These are phyloP conservation scores for Callorhinus ursinus DNA, from an alignment of 2,113 vertebrate species.

Conservation along the genomic window DNA sequence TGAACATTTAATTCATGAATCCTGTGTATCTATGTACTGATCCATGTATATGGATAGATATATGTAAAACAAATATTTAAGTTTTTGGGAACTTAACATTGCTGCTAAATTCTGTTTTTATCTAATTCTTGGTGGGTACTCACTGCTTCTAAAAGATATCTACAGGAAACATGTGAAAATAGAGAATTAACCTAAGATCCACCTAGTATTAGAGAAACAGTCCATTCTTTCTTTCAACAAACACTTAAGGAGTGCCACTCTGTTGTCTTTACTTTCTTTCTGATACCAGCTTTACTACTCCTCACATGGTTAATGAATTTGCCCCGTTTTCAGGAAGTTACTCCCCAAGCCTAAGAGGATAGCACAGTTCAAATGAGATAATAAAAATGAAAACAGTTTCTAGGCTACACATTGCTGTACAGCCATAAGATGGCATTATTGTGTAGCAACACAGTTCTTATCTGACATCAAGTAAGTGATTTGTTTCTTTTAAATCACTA, in stretches of 20 bases:
- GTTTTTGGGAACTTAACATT: not conserved
- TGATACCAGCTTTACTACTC: not conserved
- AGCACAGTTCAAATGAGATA: not conserved
- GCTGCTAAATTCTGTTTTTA: not conserved
- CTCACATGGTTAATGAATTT: not conserved
- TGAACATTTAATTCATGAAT: not conserved
- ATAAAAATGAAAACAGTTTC: constrained; percentile 28
- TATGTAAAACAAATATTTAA: not conserved
- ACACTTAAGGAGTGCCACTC: not conserved
- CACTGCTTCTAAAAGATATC: not conserved
- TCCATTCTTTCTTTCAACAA: not conserved
- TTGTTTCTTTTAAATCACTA: not conserved
- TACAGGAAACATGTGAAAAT: not conserved
- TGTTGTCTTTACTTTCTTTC: not conserved
- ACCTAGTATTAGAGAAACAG: not conserved
- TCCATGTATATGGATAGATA: not conserved
- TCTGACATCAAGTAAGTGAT: not conserved
- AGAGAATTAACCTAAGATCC: not conserved
- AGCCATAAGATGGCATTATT: constrained; percentile 80
- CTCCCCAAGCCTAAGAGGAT: not conserved
- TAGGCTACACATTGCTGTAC: constrained; percentile 23
- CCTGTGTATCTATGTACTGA: not conserved
- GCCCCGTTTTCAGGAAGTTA: not conserved
- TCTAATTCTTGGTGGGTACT: not conserved
- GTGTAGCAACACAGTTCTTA: constrained; percentile 40